Percentiles rank a stretch among this genome's conserved stretches.
phyloP scores from a whole-genome alignment of 2,113 vertebrate genomes.

The Oophaga pumilio region DNA sequence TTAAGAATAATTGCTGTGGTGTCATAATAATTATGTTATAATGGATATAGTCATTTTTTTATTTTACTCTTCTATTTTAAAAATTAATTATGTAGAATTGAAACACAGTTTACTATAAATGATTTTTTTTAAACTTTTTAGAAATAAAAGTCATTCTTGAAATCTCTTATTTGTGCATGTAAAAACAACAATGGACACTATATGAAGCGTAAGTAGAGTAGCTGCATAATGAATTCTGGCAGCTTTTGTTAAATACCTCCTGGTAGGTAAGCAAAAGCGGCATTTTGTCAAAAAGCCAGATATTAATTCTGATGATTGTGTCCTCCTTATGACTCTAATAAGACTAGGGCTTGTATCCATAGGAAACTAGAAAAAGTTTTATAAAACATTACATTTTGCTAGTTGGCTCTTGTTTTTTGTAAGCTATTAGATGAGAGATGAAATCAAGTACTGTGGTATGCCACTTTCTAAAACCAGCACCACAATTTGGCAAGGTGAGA shows the following conservation, averaged over 20 bases:
- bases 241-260: not conserved
- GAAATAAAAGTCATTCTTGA: not conserved
- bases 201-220: not conserved
- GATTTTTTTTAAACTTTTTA: not conserved
- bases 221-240: not conserved
- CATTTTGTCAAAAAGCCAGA: conserved; percentile 16
- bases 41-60: not conserved
- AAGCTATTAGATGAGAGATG: not conserved
- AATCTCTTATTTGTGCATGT: not conserved
- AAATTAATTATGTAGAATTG: not conserved
- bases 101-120: not conserved
- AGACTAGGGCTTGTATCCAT: not conserved
- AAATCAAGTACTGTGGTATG: too few relatives aligned
- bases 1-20: too few relatives aligned
- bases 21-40: too few relatives aligned
- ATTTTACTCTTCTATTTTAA: not conserved
- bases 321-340: not conserved
- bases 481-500: too few relatives aligned
- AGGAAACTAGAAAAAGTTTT: not conserved
- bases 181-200: not conserved
- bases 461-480: too few relatives aligned
- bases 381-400: not conserved
- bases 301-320: not conserved
- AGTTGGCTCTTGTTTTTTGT: not conserved
- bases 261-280: not conserved